A percentile compares a stretch with the other conserved stretches of the same genome.
phyloP scores from a whole-genome alignment of 2,888 invertebrate species.

The Prostheceraeus crozeri region DNA sequence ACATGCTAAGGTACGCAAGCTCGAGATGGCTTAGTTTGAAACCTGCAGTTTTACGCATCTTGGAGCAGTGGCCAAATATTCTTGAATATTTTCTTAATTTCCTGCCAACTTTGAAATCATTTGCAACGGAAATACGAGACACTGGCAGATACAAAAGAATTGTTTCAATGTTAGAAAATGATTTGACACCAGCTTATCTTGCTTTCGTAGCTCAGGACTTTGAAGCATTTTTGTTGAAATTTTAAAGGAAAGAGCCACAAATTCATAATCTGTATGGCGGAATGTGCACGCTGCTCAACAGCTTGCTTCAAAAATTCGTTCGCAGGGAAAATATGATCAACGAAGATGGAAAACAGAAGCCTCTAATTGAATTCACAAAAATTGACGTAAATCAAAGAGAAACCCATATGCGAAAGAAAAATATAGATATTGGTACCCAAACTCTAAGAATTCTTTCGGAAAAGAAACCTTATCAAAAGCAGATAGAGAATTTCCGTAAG shows the following conservation, averaged over 20 bases:
- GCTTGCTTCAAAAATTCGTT: constrained; percentile 5
- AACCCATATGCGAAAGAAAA: background rate
- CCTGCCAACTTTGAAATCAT: constrained; percentile 1
- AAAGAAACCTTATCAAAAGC: constrained; percentile 7
- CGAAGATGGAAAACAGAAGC: constrained; percentile 11
- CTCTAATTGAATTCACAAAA: constrained; percentile 17
- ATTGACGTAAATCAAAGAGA: constrained; percentile 20
- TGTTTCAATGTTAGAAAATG: constrained; percentile 17
- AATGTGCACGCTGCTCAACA: background rate
- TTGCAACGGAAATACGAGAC: background rate
- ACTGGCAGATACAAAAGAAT: constrained; percentile 14
- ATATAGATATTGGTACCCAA: constrained; percentile 12
- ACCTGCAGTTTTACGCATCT: constrained; percentile 12
- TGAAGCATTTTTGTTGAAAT: constrained; percentile 24
- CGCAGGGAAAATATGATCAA: no score
- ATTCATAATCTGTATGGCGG: constrained; percentile 13
- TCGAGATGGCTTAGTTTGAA: constrained; percentile 18
- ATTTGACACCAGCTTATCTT: constrained; percentile 21
- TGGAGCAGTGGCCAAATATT: constrained; percentile 25
- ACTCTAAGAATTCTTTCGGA: constrained; percentile 1
- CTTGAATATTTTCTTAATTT: constrained; percentile 23
- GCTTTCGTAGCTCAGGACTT: constrained; percentile 24
- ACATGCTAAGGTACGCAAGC: constrained; percentile 3
- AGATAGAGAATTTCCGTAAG: background rate
- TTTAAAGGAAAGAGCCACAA: constrained; percentile 5